These are phyloP conservation scores for Epinephelus cyanopodus DNA, from an alignment of 2,113 vertebrate genomes.

Conservation along the genomic window DNA sequence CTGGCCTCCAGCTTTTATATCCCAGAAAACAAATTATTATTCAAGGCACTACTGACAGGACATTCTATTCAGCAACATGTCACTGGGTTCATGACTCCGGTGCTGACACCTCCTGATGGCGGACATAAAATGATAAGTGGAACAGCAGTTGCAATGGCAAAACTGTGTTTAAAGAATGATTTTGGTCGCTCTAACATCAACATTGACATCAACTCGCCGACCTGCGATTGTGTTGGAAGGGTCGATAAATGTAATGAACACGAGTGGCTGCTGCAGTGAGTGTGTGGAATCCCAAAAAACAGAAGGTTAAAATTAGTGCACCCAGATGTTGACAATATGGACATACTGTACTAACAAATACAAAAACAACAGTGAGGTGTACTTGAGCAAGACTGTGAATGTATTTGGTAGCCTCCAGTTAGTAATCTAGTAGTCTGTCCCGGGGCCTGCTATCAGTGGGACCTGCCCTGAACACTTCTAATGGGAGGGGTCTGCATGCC, in stretches of 20 bases:
- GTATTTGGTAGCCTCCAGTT: neutral
- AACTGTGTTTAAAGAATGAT: neutral
- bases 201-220: neutral
- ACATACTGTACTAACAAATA: too few species aligned
- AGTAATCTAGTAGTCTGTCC: too few species aligned
- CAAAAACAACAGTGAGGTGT: too few species aligned
- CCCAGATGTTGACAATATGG: too few species aligned
- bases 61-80: too few species aligned
- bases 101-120: neutral
- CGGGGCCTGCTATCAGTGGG: too few species aligned
- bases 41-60: neutral
- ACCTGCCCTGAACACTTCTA: too few species aligned
- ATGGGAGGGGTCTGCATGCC: too few species aligned
- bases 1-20: neutral
- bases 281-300: neutral
- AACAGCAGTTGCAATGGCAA: neutral
- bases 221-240: constrained; percentile 18
- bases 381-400: neutral
- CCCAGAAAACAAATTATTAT: neutral
- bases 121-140: neutral
- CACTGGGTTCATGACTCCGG: neutral
- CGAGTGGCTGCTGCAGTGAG: neutral
- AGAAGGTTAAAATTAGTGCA: neutral
- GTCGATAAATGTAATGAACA: constrained; percentile 18
- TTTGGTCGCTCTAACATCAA: neutral